These are phyloP conservation scores for Solenopsis fugax DNA, from an alignment of 1,140 invertebrate genomes.

Conservation along the genomic window DNA sequence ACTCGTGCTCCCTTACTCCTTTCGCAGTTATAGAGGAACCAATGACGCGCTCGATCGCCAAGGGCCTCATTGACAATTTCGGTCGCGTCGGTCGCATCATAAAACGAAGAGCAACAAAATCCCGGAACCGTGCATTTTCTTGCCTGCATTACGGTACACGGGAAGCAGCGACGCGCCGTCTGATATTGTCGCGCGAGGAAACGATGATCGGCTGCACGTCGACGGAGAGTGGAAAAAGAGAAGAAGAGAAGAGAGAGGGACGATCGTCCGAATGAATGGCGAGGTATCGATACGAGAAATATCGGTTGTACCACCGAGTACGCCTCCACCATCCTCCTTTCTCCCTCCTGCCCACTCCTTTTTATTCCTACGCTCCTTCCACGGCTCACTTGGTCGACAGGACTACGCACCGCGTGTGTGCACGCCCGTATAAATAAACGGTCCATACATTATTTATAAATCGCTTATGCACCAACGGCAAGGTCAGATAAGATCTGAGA, in stretches of 20 bases:
- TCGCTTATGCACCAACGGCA: slow-evolving; percentile 72
- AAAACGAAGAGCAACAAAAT: slow-evolving; percentile 65
- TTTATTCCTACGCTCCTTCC: slow-evolving; percentile 66
- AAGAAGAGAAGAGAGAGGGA: slow-evolving; percentile 24
- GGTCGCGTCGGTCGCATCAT: slow-evolving; percentile 61
- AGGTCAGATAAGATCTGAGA: slow-evolving; percentile 73
- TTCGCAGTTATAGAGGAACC: background rate
- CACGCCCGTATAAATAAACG: slow-evolving; percentile 72
- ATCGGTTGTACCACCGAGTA: slow-evolving; percentile 62
- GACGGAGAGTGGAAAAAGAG: background rate
- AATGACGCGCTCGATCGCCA: slow-evolving; percentile 19
- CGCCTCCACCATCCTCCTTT: slow-evolving; percentile 17
- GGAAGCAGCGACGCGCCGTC: slow-evolving; percentile 63
- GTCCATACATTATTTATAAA: slow-evolving; percentile 76
- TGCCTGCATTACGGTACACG: slow-evolving; percentile 69
- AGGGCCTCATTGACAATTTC: slow-evolving; percentile 71
- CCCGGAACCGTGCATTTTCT: slow-evolving; percentile 61
- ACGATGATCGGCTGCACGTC: slow-evolving; percentile 57
- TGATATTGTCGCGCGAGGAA: slow-evolving; percentile 42
- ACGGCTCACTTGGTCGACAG: slow-evolving; percentile 66
- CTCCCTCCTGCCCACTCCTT: slow-evolving; percentile 22
- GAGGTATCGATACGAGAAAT: slow-evolving; percentile 67
- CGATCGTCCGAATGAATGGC: slow-evolving; percentile 69
- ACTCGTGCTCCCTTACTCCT: too few species aligned
- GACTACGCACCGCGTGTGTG: slow-evolving; percentile 61